Percentiles rank a stretch among this genome's conserved stretches.
Conservation (phyloP, 1,140 invertebrate species). For the Phocides pigmalion region DNA sequence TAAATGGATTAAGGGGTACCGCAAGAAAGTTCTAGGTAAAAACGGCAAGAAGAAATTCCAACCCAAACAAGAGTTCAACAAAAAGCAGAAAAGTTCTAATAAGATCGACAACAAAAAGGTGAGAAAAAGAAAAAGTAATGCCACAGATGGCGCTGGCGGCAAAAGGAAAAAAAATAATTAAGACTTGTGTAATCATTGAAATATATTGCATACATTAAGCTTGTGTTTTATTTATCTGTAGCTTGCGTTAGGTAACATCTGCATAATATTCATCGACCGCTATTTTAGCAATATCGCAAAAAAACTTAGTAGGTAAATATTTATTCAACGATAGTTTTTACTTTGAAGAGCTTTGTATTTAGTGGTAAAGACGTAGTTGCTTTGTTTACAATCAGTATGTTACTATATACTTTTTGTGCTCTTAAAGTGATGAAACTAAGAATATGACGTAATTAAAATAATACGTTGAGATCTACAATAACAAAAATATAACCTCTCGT, state of each 20-base stretch:
- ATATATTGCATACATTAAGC: conserved; percentile 9
- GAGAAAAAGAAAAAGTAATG: conserved; percentile 62
- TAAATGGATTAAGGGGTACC: conserved; percentile 78
- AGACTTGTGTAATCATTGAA: conserved; percentile 29
- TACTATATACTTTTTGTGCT: no score
- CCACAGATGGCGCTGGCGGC: conserved; percentile 44
- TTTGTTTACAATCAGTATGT: no score
- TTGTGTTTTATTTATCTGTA: conserved; percentile 24
- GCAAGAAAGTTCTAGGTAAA: conserved; percentile 69
- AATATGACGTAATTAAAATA: no score
- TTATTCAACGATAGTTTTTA: no score
- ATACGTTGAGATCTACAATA: no score
- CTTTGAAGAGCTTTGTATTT: neutral
- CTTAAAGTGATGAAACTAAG: no score
- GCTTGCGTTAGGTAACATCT: conserved; percentile 16
- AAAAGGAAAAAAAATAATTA: conserved; percentile 62
- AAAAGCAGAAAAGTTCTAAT: conserved; percentile 43
- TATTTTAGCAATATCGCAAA: neutral
- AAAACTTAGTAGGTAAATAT: no score
- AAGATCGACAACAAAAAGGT: conserved; percentile 49
- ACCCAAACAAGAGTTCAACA: conserved; percentile 43
- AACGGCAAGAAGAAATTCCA: conserved; percentile 55
- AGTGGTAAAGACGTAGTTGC: no score
- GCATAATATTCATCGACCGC: no score
- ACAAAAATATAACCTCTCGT: conserved; percentile 1